Conservation (phyloP, 2,113 vertebrate genomes). For the Campylomormyrus tamandua region DNA sequence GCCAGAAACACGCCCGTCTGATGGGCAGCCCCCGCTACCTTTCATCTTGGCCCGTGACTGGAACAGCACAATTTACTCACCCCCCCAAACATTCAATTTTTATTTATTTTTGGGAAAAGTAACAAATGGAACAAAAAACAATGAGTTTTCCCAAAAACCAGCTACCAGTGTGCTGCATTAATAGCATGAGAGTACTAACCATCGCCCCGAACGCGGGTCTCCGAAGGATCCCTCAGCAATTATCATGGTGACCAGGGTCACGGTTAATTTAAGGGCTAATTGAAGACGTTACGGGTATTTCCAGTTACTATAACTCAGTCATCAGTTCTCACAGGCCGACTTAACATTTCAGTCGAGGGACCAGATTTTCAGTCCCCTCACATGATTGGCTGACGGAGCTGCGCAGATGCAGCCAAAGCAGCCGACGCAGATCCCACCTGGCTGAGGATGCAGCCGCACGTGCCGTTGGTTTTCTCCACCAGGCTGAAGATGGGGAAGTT, state of each 20-base stretch:
- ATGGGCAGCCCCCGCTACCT: neutral
- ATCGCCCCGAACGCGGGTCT: neutral
- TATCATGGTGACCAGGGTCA: neutral
- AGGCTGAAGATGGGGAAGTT: constrained; percentile 98
- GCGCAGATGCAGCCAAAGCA: neutral
- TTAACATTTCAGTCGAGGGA: neutral
- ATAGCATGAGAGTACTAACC: neutral
- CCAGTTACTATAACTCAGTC: neutral
- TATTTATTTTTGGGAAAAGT: neutral
- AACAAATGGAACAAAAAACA: neutral
- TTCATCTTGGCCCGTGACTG: neutral
- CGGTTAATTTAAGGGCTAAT: neutral
- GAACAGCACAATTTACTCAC: neutral
- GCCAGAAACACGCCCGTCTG: neutral
- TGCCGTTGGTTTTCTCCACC: constrained; percentile 86
- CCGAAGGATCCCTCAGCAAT: neutral
- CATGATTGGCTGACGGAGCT: neutral
- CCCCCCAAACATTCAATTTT: neutral
- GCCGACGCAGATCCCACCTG: constrained; percentile 68
- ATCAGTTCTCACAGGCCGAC: neutral
- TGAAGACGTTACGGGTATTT: neutral
- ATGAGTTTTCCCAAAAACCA: neutral
- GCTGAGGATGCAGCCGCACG: constrained; percentile 88
- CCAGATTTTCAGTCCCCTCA: neutral
- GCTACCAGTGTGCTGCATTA: neutral